A percentile compares a stretch with the other conserved stretches of the same genome.
These are phyloP conservation scores for Babyrousa celebensis DNA, from an alignment of 2,797 vertebrate genomes.

Conservation along the genomic window DNA sequence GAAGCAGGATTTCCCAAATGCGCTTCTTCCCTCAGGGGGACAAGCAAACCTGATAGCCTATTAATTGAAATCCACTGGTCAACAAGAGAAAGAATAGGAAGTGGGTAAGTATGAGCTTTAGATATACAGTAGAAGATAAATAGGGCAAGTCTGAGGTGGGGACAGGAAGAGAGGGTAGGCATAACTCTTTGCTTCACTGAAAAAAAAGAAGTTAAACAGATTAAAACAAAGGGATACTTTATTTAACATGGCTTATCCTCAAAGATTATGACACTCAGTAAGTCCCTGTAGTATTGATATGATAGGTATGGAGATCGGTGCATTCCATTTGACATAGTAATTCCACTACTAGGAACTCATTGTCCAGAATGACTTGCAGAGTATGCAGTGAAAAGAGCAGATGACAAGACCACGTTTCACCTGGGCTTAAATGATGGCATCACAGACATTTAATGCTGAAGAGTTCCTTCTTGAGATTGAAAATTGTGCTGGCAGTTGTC, in stretches of 20 bases:
- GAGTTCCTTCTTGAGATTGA: not conserved
- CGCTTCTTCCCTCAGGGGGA: not conserved
- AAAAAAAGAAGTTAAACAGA: not conserved
- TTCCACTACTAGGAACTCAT: not conserved
- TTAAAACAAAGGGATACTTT: not conserved
- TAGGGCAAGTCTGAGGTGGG: not conserved
- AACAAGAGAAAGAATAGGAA: not conserved
- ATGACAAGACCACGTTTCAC: not conserved
- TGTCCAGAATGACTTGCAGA: not conserved
- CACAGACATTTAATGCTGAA: not conserved
- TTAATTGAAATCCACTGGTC: not conserved
- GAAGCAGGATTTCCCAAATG: not conserved
- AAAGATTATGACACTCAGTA: not conserved
- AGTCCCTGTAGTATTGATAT: not conserved
- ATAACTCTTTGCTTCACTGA: not conserved
- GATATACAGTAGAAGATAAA: not conserved
- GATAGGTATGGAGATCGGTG: not conserved
- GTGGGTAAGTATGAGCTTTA: not conserved
- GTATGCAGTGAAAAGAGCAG: not conserved
- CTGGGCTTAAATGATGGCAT: not conserved
- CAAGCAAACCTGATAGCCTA: not conserved
- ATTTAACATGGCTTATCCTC: conserved; percentile 33
- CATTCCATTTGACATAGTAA: not conserved
- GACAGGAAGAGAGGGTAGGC: not conserved
- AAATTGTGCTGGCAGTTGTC: not conserved